phyloP scores from a whole-genome alignment of 2,113 vertebrate genomes.

The Acrocephalus kingi region DNA sequence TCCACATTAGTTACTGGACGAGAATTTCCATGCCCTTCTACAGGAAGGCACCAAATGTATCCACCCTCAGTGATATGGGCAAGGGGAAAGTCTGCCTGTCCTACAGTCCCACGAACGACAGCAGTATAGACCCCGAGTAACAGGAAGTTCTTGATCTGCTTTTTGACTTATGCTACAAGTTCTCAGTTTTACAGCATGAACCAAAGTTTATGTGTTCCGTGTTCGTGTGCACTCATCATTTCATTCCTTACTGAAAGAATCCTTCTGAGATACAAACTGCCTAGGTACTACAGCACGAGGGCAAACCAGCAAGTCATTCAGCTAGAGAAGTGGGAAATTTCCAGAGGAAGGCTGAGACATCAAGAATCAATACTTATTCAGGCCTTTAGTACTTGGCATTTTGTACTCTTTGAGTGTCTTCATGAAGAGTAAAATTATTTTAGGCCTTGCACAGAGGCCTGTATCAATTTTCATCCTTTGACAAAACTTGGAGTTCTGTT shows the following conservation, averaged over 20 bases:
- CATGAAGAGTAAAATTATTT: neutral
- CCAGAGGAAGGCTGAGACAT: neutral
- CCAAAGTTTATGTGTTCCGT: neutral
- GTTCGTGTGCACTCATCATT: neutral
- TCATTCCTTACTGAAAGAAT: neutral
- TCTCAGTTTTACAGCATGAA: neutral
- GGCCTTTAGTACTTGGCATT: neutral
- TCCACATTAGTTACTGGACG: neutral
- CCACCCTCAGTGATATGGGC: fast-evolving
- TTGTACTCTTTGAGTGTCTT: neutral
- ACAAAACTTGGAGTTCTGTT: neutral
- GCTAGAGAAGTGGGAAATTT: neutral
- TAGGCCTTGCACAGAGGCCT: neutral
- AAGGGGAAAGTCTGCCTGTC: neutral
- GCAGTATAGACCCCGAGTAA: neutral
- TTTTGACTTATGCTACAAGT: neutral
- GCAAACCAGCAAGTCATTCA: neutral
- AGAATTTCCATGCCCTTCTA: neutral
- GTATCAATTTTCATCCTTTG: neutral
- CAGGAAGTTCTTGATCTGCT: neutral
- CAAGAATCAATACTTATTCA: neutral
- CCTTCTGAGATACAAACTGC: neutral
- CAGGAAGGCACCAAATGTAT: neutral
- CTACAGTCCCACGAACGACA: neutral
- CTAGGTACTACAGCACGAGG: neutral